These are phyloP conservation scores for Cotesia chilonis DNA, from an alignment of 1,140 invertebrate species.

Conservation along the genomic window DNA sequence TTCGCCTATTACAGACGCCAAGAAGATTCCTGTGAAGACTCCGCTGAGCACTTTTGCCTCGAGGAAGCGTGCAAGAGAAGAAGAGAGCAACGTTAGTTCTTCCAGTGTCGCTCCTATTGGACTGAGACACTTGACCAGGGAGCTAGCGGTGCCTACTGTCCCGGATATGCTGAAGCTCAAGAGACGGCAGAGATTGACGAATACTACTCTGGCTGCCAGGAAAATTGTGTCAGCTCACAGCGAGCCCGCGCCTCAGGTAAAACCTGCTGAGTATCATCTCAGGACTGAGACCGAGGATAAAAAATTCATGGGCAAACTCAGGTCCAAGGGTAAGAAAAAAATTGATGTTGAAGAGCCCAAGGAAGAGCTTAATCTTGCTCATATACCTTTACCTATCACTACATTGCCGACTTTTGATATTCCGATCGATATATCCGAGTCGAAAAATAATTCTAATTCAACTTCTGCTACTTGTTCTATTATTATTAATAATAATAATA, in stretches of 20 bases:
- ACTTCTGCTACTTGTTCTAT: too few species aligned
- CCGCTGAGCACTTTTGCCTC: constrained; percentile 26
- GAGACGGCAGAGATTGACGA: constrained; percentile 67
- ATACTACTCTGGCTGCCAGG: constrained; percentile 70
- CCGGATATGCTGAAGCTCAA: constrained; percentile 71
- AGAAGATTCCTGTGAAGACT: constrained; percentile 71
- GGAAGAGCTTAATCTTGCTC: constrained; percentile 68
- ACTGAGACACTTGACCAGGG: constrained; percentile 62
- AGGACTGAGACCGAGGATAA: constrained; percentile 49
- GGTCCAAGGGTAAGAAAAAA: constrained; percentile 50
- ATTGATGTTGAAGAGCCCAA: constrained; percentile 59
- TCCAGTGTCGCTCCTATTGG: constrained; percentile 47
- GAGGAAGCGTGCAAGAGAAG: constrained; percentile 24
- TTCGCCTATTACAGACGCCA: constrained; percentile 76
- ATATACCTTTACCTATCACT: constrained; percentile 70
- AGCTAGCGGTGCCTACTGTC: constrained; percentile 68
- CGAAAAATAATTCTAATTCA: constrained; percentile 15
- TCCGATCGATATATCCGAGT: constrained; percentile 47
- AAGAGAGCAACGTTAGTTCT: constrained; percentile 48
- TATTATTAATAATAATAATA: background rate
- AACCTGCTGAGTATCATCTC: constrained; percentile 53
- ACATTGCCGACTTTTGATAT: constrained; percentile 72
- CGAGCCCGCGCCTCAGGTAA: constrained; percentile 36
- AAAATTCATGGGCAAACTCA: constrained; percentile 48
- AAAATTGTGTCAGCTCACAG: constrained; percentile 68